Evolutionary conservation across 2,797 vertebrate species (phyloP).

Genomic region (Parauchenoglanis ngamensis): DNA sequence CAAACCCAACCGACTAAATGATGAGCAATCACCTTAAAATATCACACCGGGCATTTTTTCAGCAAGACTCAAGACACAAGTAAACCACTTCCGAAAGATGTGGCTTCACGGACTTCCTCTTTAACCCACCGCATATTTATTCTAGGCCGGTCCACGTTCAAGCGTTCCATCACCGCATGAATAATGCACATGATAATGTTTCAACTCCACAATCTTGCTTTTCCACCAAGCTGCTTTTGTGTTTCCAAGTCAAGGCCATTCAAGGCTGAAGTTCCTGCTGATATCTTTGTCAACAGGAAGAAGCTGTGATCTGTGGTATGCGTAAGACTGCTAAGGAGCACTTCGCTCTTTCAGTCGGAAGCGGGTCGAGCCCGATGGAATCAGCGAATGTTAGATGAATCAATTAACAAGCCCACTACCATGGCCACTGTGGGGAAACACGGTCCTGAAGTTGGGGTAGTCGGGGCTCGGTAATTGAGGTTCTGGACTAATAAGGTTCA

Average conservation of each 20-base stretch:
- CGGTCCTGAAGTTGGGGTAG: too few species aligned
- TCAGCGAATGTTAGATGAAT: not conserved
- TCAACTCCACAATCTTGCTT: not conserved
- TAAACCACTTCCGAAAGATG: conserved; percentile 17
- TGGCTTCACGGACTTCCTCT: conserved; percentile 21
- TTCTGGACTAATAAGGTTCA: not conserved
- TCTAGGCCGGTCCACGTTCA: not conserved
- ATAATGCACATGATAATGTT: not conserved
- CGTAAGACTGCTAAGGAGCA: not conserved
- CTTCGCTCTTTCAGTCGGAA: not conserved
- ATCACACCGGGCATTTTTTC: conserved; percentile 1
- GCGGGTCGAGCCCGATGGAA: not conserved
- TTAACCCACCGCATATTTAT: not conserved
- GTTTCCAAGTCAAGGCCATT: conserved; percentile 24
- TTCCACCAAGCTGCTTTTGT: not conserved
- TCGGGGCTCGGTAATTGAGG: not conserved
- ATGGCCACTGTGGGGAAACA: not conserved
- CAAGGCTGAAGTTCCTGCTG: conserved; percentile 32
- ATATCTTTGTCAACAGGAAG: conserved; percentile 34
- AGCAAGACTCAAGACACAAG: conserved; percentile 10
- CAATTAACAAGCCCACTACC: not conserved
- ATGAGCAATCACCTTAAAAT: conserved; percentile 32
- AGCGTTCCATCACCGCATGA: conserved; percentile 8
- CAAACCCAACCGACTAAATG: not conserved
- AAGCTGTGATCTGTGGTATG: not conserved